Evolutionary conservation across 2,797 vertebrate genomes (phyloP), one percentile per base, ranked within the genome.

Genomic region (Moxostoma hubbsi): DNA sequence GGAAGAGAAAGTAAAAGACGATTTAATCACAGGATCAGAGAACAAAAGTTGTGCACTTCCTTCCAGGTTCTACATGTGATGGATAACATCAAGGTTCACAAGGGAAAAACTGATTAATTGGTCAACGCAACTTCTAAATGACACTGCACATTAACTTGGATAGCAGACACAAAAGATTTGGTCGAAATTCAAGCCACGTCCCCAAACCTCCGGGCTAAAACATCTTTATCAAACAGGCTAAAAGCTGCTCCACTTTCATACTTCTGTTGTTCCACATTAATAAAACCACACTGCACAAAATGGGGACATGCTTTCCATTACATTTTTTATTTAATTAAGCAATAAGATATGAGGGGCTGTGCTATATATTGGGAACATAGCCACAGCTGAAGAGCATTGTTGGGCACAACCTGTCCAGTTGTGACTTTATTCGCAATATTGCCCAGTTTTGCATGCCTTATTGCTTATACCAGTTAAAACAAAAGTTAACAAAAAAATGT

Each of bases 81-180:
- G 43, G 86, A 93, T 90, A 91, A 81, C 88, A 90, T 92, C 89
- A 90, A 81, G 85, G 84, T 86, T 75, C 85, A 88, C 83, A 85
- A 88, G 85, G 87, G 75, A 85, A 86, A 85, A 86, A 88, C 87
- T 83, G 89, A 91, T 92, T 90, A 90, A 86, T 89, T 88, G 85
- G 84, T 85, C 83, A 84, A 89, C 87, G 89, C 86, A 87, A 89
- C 88, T 89, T 90, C 87, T 87, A 89, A 89, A 89, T 90, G 87
- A 89, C 88, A 89, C 82, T 90, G 86, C 85, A 73, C 71, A 79
- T 74, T 89, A 86, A 85, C 86, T 86, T 86, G 86, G 89, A 87
- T 86, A 90, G 85, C 81, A 66, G 55, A 86, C 82, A 85, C 84
- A 89, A 86, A 88, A 89, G 90, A 87, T 85, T 85, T 36, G 72